phyloP scores from a whole-genome alignment of 2,888 invertebrate species.

The Chalcis sispes region DNA sequence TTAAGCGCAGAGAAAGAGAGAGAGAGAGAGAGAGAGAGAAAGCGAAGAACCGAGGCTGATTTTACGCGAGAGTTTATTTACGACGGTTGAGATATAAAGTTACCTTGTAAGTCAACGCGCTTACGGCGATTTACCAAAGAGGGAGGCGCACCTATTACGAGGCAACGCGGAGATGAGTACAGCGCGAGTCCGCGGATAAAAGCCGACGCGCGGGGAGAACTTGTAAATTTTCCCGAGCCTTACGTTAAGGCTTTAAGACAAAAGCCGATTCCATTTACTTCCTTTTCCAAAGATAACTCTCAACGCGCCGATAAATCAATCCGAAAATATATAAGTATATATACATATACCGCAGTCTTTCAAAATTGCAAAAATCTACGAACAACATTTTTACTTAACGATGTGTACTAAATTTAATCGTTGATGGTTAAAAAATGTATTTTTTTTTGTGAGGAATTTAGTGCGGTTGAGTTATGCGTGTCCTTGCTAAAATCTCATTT shows the following conservation, averaged over 20 bases:
- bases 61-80: slow-evolving; percentile 5
- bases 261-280: neutral
- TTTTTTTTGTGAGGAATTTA: too few species aligned
- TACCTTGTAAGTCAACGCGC: too few species aligned
- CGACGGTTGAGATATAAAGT: slow-evolving; percentile 6
- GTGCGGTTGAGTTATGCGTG: too few species aligned
- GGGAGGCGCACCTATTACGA: neutral
- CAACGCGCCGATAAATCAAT: slow-evolving; percentile 31
- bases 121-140: too few species aligned
- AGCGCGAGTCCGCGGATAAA: neutral
- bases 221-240: slow-evolving; percentile 22
- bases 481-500: too few species aligned
- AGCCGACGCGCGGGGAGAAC: too few species aligned
- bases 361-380: neutral
- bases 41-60: neutral
- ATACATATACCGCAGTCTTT: neutral
- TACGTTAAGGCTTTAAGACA: neutral
- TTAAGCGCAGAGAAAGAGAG: too few species aligned
- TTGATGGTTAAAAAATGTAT: too few species aligned
- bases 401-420: too few species aligned
- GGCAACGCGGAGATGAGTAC: neutral
- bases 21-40: too few species aligned
- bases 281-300: too few species aligned
- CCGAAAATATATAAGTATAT: neutral
- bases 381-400: too few species aligned